phyloP scores from a whole-genome alignment of 2,797 vertebrate species.

The Nasua narica region DNA sequence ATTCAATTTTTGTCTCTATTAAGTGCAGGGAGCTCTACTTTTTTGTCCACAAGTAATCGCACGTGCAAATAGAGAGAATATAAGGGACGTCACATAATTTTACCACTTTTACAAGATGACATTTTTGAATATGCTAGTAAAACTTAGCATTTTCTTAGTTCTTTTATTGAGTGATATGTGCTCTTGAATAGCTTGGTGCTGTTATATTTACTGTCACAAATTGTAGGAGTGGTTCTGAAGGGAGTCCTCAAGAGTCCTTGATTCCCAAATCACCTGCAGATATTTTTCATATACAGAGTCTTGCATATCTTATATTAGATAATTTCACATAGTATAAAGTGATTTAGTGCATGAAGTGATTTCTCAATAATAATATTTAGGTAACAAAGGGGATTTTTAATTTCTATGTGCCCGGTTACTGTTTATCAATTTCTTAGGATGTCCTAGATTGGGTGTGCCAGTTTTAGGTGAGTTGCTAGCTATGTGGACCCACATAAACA shows the following conservation, averaged over 20 bases:
- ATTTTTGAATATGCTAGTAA: neutral
- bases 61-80: neutral
- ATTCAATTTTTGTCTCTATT: neutral
- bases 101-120: neutral
- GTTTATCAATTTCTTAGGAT: neutral
- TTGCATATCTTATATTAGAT: neutral
- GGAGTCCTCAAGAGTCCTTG: neutral
- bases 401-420: neutral
- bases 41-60: neutral
- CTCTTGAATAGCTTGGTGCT: neutral
- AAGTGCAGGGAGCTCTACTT: neutral
- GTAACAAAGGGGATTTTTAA: neutral
- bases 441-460: neutral
- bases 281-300: neutral
- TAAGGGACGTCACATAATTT: neutral
- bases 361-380: neutral
- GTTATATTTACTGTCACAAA: neutral
- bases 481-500: neutral
- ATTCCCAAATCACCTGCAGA: neutral
- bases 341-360: neutral
- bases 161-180: neutral
- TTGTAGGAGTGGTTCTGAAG: neutral
- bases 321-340: neutral
- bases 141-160: constrained; percentile 21
- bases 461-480: neutral